Base-by-base conservation (phyloP, 1,140 invertebrate genomes). In the Drosophila simulans region DNA sequence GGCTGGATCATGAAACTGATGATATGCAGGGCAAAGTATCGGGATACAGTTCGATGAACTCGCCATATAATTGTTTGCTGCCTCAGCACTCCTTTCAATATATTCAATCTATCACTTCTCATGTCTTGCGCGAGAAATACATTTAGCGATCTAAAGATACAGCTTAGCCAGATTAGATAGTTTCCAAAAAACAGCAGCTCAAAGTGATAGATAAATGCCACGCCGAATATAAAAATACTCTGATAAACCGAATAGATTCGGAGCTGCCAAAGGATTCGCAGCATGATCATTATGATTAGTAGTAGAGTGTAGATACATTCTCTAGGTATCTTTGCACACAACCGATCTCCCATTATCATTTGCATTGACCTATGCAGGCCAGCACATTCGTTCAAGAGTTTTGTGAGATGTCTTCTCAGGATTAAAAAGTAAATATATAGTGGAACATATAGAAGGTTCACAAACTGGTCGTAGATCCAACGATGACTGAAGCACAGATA, bases 131-230 rank as follows among this genome's bases (percentile, higher is more conserved):
- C 34, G 3, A 84, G 53, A 7, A 84, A 84, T 12, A n/a, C 42
- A n/a, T 80, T 77, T 2, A 85, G 22, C 1, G 81, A 66, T 0
- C 80, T 58, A 22, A 72, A 80, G 10, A 84, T 63, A 51, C 81
- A 72, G n/a, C 35, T 62, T 46, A 84, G 46, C 80, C 81, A 84
- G 5, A 85, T 57, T 0, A 84, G 40, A 42, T 85, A 80, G 46
- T 85, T 85, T 39, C 77, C 80, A 56, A 72, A 68, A 5, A 85
- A 84, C 4, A 84, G 42, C 42, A 85, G 31, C 5, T 64, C 65
- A 62, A 84, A 25, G 15, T 85, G 46, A n/a, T 84, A 85, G 31
- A 72, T 59, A 35, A 84, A 40, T 1, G 35, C 57, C 40, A 72
- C 58, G n/a, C 80, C 81, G 0, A 51, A 77, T 15, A 85, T 68